Conservation (phyloP, 2,888 invertebrate species). For the Drosophila macrospina region DNA sequence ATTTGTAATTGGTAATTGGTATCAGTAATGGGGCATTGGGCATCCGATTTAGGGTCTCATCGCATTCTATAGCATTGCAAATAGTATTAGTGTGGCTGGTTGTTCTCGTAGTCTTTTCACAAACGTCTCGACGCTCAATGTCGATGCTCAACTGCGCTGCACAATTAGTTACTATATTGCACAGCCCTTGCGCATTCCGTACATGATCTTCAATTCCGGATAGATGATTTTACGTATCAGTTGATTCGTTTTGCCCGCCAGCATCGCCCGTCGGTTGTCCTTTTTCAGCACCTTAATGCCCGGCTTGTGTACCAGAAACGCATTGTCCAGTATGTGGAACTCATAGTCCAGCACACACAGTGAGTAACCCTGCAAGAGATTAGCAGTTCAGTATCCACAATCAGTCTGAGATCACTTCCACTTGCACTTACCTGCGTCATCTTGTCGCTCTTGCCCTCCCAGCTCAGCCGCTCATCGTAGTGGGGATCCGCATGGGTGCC, state of each 20-base stretch:
- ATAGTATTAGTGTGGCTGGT: slow-evolving; percentile 59
- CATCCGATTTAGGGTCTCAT: slow-evolving; percentile 4
- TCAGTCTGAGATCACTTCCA: neutral
- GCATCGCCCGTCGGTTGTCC: slow-evolving; percentile 91
- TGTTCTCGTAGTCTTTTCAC: slow-evolving; percentile 60
- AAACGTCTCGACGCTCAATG: slow-evolving; percentile 44
- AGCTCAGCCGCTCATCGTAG: slow-evolving; percentile 96
- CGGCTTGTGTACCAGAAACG: slow-evolving; percentile 96
- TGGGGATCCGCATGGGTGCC: slow-evolving; percentile 95
- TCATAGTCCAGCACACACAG: slow-evolving; percentile 96
- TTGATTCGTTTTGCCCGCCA: slow-evolving; percentile 91
- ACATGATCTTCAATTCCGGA: slow-evolving; percentile 94
- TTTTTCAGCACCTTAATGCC: slow-evolving; percentile 94
- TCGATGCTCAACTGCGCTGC: slow-evolving; percentile 71
- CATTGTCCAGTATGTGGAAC: slow-evolving; percentile 96
- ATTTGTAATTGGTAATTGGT: slow-evolving; percentile 13
- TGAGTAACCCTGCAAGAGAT: slow-evolving; percentile 90
- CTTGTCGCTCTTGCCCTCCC: slow-evolving; percentile 98
- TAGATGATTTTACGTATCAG: slow-evolving; percentile 92
- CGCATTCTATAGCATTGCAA: slow-evolving; percentile 67
- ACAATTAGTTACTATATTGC: slow-evolving; percentile 88
- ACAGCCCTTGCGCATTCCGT: slow-evolving; percentile 92
- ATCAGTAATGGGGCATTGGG: slow-evolving; percentile 31
- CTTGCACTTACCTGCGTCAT: slow-evolving; percentile 93
- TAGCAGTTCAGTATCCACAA: neutral